Conservation (phyloP, 2,797 vertebrate genomes). For the Sarcoramphus papa region DNA sequence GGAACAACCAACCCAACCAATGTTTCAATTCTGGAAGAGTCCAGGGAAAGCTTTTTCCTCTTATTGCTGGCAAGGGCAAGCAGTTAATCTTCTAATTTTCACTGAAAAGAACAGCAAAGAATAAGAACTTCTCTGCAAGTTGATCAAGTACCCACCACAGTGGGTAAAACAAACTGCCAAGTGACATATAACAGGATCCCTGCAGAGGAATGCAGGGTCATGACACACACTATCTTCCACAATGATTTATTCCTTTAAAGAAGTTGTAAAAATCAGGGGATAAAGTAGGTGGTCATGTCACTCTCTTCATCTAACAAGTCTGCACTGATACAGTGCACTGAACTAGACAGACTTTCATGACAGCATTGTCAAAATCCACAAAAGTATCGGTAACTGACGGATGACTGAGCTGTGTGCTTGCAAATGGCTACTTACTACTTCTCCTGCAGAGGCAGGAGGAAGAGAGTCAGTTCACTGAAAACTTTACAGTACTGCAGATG, state of each 20-base stretch:
- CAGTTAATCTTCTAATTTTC: constrained; percentile 3
- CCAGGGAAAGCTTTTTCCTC: background rate
- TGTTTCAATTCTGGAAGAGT: background rate
- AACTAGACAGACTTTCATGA: background rate
- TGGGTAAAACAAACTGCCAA: constrained; percentile 52
- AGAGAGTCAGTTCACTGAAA: background rate
- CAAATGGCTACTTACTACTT: background rate
- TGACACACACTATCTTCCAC: constrained; percentile 6
- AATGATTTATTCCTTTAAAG: background rate
- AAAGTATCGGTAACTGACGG: background rate
- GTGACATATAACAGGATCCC: constrained; percentile 51
- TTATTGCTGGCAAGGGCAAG: background rate
- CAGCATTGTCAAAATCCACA: background rate
- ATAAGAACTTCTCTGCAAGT: background rate
- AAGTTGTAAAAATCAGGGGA: background rate
- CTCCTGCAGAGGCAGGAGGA: background rate
- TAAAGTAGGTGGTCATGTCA: constrained; percentile 34
- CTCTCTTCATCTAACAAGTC: constrained; percentile 10
- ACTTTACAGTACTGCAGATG: background rate
- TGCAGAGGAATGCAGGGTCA: constrained; percentile 46
- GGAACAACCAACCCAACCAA: background rate
- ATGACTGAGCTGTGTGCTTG: background rate
- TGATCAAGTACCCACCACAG: constrained; percentile 36
- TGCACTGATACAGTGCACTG: background rate
- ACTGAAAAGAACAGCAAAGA: background rate